Conservation (phyloP, 1,140 invertebrate genomes). For the Drosophila navojoa region DNA sequence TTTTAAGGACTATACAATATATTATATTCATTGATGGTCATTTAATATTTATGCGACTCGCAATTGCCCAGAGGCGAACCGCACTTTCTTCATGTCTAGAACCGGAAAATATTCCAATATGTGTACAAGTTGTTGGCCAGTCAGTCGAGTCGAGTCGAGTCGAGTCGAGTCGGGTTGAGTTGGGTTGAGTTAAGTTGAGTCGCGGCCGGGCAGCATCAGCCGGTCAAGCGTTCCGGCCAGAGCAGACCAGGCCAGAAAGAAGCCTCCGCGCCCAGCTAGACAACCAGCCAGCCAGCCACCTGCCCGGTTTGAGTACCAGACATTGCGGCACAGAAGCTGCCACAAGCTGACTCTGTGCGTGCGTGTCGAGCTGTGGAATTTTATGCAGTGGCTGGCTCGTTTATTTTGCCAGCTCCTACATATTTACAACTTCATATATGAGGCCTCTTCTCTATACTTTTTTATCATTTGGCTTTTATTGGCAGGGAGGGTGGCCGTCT, state of each 20-base stretch:
- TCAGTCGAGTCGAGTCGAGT: conserved; percentile 62
- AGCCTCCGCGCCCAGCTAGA: conserved; percentile 34
- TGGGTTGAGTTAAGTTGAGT: conserved; percentile 65
- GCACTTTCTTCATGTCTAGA: conserved; percentile 65
- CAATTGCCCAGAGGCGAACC: conserved; percentile 15
- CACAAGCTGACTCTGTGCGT: conserved; percentile 32
- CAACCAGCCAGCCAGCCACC: conserved; percentile 32
- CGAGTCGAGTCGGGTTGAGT: conserved; percentile 64
- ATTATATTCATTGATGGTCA: neutral
- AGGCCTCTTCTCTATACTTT: conserved; percentile 37
- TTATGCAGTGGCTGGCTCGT: conserved; percentile 73
- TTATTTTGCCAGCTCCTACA: conserved; percentile 56
- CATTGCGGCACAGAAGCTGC: conserved; percentile 72
- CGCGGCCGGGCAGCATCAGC: conserved; percentile 47
- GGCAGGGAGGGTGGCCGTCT: conserved; percentile 62
- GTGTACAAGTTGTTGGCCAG: conserved; percentile 51
- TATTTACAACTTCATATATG: conserved; percentile 78
- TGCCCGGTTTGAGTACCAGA: conserved; percentile 49
- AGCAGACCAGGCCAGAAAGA: conserved; percentile 22
- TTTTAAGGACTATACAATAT: neutral
- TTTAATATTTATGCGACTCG: conserved; percentile 13
- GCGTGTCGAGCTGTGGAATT: conserved; percentile 74
- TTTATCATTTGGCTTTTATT: conserved; percentile 46
- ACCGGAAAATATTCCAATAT: conserved; percentile 63
- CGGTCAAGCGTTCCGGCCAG: conserved; percentile 68